Evolutionary conservation across 2,113 vertebrate genomes (phyloP).

Genomic region (Hippopotamus amphibius): DNA sequence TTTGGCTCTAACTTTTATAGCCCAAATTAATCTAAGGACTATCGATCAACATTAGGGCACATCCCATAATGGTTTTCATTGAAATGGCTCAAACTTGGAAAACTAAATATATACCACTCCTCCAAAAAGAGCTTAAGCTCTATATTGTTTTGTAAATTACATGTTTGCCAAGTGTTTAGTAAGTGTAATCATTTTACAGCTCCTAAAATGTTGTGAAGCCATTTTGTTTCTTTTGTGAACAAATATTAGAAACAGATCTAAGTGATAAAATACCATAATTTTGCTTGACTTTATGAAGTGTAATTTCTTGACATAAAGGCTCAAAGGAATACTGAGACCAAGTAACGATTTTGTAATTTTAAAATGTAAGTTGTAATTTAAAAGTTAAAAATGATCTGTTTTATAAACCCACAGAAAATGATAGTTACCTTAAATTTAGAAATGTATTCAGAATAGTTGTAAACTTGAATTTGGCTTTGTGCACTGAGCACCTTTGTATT

Average conservation of each 20-base stretch:
- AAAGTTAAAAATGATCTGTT: slow-evolving; percentile 11
- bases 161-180: slow-evolving; percentile 81
- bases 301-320: slow-evolving; percentile 31
- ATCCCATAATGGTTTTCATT: slow-evolving; percentile 81
- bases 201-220: slow-evolving; percentile 61
- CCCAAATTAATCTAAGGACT: slow-evolving; percentile 81
- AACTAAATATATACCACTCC: slow-evolving; percentile 56
- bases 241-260: slow-evolving; percentile 52
- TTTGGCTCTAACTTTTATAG: slow-evolving; percentile 83
- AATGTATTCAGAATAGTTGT: not conserved
- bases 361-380: slow-evolving; percentile 21
- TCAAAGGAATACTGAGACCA: slow-evolving; percentile 40
- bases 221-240: slow-evolving; percentile 70
- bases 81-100: slow-evolving; percentile 75
- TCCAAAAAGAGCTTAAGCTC: slow-evolving; percentile 80
- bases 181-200: slow-evolving; percentile 76
- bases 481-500: not conserved
- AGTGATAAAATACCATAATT: slow-evolving; percentile 42
- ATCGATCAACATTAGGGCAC: slow-evolving; percentile 82
- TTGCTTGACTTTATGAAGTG: slow-evolving; percentile 52
- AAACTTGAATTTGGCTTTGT: not conserved
- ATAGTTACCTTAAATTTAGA: not conserved
- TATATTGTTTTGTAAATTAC: slow-evolving; percentile 85
- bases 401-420: not conserved
- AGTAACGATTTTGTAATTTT: not conserved